Conservation (phyloP, 2,113 vertebrate species). For the Vicugna pacos region DNA sequence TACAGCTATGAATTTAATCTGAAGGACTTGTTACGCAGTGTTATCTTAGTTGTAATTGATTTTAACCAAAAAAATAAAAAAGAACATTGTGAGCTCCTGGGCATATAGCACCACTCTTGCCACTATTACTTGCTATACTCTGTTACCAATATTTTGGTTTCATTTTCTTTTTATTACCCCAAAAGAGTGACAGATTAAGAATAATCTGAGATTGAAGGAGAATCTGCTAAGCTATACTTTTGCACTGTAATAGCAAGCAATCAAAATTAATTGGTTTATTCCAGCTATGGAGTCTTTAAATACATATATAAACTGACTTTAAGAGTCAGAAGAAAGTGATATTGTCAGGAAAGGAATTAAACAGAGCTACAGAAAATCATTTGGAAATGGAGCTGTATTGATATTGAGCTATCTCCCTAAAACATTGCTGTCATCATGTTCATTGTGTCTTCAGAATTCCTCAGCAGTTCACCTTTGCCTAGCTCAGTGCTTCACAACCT, state of each 20-base stretch:
- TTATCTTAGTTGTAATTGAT: not conserved
- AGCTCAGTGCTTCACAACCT: not conserved
- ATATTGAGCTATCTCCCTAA: not conserved
- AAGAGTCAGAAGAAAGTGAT: not conserved
- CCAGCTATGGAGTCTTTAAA: not conserved
- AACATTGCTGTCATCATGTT: not conserved
- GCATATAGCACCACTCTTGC: not conserved
- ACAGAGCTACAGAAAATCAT: not conserved
- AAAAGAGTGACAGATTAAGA: not conserved
- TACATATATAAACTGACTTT: not conserved
- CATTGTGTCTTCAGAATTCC: not conserved
- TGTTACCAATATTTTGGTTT: not conserved
- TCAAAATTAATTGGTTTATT: constrained; percentile 1
- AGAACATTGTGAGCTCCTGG: not conserved
- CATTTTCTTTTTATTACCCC: not conserved
- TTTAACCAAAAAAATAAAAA: not conserved
- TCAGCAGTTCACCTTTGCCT: not conserved
- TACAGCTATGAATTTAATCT: not conserved
- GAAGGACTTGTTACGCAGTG: not conserved
- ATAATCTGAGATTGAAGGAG: not conserved
- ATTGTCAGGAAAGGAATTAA: not conserved
- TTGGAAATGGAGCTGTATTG: not conserved
- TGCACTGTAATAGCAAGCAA: not conserved
- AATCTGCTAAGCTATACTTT: not conserved
- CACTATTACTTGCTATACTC: not conserved